These are phyloP conservation scores for Ciona savignyi DNA, from an alignment of 23 tunicate genomes.

Conservation along the genomic window DNA sequence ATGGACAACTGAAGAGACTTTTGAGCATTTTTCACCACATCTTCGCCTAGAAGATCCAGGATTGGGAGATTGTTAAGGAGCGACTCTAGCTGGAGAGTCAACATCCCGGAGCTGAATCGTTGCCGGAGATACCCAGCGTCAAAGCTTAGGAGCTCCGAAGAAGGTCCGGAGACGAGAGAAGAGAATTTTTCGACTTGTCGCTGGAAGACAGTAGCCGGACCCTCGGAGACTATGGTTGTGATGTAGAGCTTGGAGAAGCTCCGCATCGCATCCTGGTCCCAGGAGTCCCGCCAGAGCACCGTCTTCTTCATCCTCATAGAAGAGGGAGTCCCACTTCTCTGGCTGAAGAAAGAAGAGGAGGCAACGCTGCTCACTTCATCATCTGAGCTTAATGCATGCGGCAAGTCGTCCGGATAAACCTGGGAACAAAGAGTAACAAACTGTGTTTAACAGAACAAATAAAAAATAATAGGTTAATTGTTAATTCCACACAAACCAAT, in stretches of 20 bases:
- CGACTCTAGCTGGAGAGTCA: slow-evolving; percentile 23
- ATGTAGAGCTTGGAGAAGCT: slow-evolving; percentile 51
- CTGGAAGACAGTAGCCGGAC: slow-evolving; percentile 8
- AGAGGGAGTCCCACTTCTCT: slow-evolving; percentile 12
- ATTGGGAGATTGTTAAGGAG: slow-evolving; percentile 16
- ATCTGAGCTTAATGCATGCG: slow-evolving; percentile 57
- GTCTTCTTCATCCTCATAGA: slow-evolving; percentile 29
- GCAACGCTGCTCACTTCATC: slow-evolving; percentile 57
- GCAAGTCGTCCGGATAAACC: slow-evolving; percentile 32
- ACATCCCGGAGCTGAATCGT: not conserved
- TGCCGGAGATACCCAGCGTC: not conserved
- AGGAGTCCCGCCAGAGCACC: slow-evolving; percentile 86
- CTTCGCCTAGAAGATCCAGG: not conserved
- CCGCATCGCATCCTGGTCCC: slow-evolving; percentile 70
- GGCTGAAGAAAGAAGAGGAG: slow-evolving; percentile 43
- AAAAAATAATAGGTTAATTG: too few relatives aligned
- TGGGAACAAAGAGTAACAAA: not conserved
- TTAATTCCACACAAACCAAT: too few relatives aligned
- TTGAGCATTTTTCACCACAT: slow-evolving; percentile 26
- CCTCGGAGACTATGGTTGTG: slow-evolving; percentile 37
- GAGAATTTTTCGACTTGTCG: not conserved
- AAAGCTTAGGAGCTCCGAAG: not conserved
- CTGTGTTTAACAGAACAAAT: too few relatives aligned
- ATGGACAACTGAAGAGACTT: slow-evolving; percentile 32
- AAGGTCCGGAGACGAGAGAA: not conserved